phyloP scores from a whole-genome alignment of 2,113 vertebrate species.

The Pelusios castaneus region DNA sequence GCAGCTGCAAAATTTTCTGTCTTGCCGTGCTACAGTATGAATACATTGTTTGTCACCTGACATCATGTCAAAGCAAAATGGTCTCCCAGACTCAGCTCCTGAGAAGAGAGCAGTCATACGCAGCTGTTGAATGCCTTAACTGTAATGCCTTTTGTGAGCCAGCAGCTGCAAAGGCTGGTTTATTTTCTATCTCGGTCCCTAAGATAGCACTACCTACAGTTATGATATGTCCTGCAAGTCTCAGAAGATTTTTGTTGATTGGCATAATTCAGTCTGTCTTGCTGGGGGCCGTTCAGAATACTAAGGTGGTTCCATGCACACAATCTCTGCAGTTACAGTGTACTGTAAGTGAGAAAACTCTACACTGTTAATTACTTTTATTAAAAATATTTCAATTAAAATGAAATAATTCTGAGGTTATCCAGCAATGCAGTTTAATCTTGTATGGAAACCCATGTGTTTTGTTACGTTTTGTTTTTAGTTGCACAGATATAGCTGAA shows the following conservation, averaged over 20 bases:
- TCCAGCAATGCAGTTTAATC: conserved; percentile 69
- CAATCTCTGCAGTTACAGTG: conserved; percentile 4
- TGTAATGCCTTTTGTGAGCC: not conserved
- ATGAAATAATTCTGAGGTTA: conserved; percentile 70
- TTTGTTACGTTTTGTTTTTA: not conserved
- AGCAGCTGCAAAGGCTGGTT: conserved; percentile 14
- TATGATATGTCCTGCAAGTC: not conserved
- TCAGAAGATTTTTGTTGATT: not conserved
- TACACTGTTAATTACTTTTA: conserved; percentile 62
- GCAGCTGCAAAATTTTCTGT: not conserved
- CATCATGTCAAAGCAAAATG: not conserved
- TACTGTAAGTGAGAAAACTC: conserved; percentile 40
- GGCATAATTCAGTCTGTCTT: conserved; percentile 15
- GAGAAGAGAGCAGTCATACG: not conserved
- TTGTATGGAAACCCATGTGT: conserved; percentile 46
- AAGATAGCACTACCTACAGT: not conserved
- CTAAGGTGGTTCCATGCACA: conserved; percentile 3
- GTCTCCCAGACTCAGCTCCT: not conserved
- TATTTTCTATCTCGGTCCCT: not conserved
- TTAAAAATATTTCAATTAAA: conserved; percentile 71
- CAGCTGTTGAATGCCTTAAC: not conserved
- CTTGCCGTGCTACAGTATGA: not conserved
- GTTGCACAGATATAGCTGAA: conserved; percentile 74
- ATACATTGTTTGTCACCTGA: rapidly evolving
- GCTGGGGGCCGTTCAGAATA: not conserved